A percentile compares a stretch with the other conserved stretches of the same genome.
phyloP scores from a whole-genome alignment of 37 sponge, comb jelly and placozoan species.

The Cladorhizidae sp. region DNA sequence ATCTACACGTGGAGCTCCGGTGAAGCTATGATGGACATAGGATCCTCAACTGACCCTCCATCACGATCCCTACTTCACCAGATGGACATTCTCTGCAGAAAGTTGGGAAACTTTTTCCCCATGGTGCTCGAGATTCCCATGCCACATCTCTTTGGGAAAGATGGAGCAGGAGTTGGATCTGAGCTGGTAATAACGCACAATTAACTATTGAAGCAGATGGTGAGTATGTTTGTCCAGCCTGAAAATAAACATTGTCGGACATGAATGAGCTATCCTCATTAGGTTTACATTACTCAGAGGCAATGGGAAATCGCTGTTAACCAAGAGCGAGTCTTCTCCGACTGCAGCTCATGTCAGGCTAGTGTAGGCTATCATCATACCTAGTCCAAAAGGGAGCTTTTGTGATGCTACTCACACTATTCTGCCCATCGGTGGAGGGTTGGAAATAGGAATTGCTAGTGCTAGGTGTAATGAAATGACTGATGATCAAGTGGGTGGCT shows the following conservation, averaged over 20 bases:
- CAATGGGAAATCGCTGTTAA: conserved; percentile 13
- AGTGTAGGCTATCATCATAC: neutral
- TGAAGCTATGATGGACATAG: no score
- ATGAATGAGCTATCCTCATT: conserved; percentile 27
- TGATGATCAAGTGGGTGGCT: no score
- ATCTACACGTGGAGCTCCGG: no score
- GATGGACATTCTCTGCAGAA: neutral
- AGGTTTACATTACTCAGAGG: conserved; percentile 18
- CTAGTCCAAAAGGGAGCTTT: conserved; percentile 7
- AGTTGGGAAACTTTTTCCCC: conserved; percentile 3
- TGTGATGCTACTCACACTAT: no score
- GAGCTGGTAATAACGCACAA: conserved; percentile 37
- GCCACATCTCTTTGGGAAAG: conserved; percentile 23
- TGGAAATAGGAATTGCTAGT: no score
- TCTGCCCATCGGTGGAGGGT: no score
- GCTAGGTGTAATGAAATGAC: no score
- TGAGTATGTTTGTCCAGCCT: neutral
- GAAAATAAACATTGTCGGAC: conserved; percentile 1
- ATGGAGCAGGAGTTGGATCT: conserved; percentile 22
- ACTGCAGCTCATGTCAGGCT: neutral
- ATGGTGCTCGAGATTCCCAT: conserved; percentile 6
- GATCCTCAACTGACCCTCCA: no score
- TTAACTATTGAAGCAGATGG: conserved; percentile 21
- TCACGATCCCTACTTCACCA: no score
- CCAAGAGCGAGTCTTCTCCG: neutral